Base-by-base conservation (phyloP, 1,140 invertebrate genomes). In the Dendroctonus valens region DNA sequence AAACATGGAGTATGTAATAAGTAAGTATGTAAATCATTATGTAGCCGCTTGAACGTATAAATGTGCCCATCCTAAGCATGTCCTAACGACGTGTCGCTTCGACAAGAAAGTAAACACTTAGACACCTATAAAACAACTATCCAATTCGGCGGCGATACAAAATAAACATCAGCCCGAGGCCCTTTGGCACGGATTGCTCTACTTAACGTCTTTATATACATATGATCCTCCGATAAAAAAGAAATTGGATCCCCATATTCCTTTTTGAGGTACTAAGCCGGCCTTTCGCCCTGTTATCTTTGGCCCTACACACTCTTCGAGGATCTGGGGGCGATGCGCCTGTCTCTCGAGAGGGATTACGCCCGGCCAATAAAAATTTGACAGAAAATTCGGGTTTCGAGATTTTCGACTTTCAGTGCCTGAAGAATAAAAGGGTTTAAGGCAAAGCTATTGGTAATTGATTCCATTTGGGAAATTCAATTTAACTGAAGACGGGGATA, bases 171-270 rank as follows among this genome's bases (percentile, higher is more conserved):
- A 51, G 14, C 41, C 26, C 15, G 9, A 51, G 58, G 44, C 48
- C 14, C 44, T 61, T 40, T 40, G 48, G 48, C 59, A 61, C 48
- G 59, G 59, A 61, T 61, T 61, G 42, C 48, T 40, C 48, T 49
- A 61, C 59, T 61, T 61, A 61, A 61, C 59, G 59, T 61, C 59
- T 52, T 41, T 61, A 51, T 61, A 61, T 61, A 61, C 59, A 61
- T 61, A 61, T 61, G 48, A 61, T 61, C 59, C 49, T 48, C 38
- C 59, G 59, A 61, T 61, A 61, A 61, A 61, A 60, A 61, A 61
- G 59, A 61, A 61, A 61, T 61, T 61, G 59, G 59, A 61, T 59
- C 58, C n/a, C 44, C 26, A 8, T 59, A 46, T 61, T 51, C 59
- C 59, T 52, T 61, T 61, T 61, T 51, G 48, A 61, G 39, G 59